Conservation (phyloP, 2,888 invertebrate genomes). For the Andrena dorsata region DNA sequence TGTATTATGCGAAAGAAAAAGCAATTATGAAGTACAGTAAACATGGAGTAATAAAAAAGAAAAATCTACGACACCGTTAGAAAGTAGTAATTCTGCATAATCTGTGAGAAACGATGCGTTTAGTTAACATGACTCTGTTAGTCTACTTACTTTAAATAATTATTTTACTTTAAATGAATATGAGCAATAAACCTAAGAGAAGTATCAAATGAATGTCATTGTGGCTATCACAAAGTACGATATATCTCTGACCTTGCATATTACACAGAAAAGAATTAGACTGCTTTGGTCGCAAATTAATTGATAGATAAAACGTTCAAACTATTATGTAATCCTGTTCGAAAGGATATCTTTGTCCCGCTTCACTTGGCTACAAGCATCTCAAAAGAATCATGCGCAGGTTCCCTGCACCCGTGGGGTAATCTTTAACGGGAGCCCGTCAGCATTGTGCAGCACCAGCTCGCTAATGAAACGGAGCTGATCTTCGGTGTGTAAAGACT, state of each 20-base stretch:
- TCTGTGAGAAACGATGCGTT: not conserved
- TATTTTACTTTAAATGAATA: not conserved
- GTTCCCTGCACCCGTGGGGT: conserved; percentile 64
- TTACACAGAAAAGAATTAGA: conserved; percentile 3
- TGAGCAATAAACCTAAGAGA: not conserved
- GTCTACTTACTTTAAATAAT: not conserved
- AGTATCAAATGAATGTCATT: not conserved
- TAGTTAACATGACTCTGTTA: not conserved
- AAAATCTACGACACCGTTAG: not conserved
- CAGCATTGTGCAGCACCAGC: conserved; percentile 83
- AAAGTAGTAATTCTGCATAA: not conserved
- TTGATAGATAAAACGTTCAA: not conserved
- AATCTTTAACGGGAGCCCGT: conserved; percentile 77
- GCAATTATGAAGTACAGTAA: not conserved
- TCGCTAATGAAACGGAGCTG: conserved; percentile 84
- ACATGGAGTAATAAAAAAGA: not conserved
- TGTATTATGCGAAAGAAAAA: not conserved
- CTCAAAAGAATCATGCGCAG: not conserved
- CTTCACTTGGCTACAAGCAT: not conserved
- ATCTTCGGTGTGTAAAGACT: conserved; percentile 82
- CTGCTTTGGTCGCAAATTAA: not conserved
- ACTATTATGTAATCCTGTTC: not conserved
- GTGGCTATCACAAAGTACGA: conserved; percentile 18
- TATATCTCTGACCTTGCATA: not conserved
- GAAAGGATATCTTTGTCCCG: not conserved